A percentile compares a stretch with the other conserved stretches of the same genome.
Evolutionary conservation across 2,797 vertebrate genomes (phyloP).

Genomic region (Anguilla pacifica): DNA sequence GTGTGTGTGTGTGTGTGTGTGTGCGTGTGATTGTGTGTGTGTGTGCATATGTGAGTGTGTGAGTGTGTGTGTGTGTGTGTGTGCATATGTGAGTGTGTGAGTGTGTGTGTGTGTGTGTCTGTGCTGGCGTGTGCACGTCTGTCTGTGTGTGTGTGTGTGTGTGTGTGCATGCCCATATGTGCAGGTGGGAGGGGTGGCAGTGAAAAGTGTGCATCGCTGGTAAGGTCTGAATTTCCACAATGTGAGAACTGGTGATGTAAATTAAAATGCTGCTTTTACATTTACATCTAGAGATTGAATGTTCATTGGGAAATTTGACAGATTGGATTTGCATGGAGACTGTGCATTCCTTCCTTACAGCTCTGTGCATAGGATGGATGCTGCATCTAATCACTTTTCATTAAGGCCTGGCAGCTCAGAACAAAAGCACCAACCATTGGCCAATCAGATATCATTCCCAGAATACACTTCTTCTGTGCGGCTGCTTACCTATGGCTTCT

Average conservation of each 20-base stretch:
- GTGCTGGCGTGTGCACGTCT: slow-evolving; percentile 30
- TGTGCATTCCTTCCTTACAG: slow-evolving; percentile 96
- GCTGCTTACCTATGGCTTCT: not conserved
- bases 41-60: slow-evolving; percentile 38
- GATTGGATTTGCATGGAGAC: slow-evolving; percentile 99
- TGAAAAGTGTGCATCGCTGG: slow-evolving; percentile 85
- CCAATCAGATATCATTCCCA: slow-evolving; percentile 53
- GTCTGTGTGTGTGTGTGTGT: slow-evolving; percentile 42
- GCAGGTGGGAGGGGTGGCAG: slow-evolving; percentile 46
- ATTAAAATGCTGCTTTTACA: slow-evolving; percentile 86
- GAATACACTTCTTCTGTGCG: not conserved
- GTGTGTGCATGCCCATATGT: slow-evolving; percentile 22
- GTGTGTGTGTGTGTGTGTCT: slow-evolving; percentile 46
- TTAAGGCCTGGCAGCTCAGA: slow-evolving; percentile 82
- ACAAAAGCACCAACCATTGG: slow-evolving; percentile 36
- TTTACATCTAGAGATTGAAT: slow-evolving; percentile 89
- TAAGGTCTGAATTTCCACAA: slow-evolving; percentile 80
- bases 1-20: slow-evolving; percentile 57
- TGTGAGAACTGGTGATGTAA: slow-evolving; percentile 89
- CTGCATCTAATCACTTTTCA: slow-evolving; percentile 93
- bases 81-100: slow-evolving; percentile 48
- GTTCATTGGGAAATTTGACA: slow-evolving; percentile 95
- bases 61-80: slow-evolving; percentile 34
- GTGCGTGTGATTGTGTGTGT: slow-evolving; percentile 42
- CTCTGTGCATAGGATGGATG: slow-evolving; percentile 84